These are phyloP conservation scores for Channallabes apus DNA, from an alignment of 2,797 vertebrate genomes.

Conservation along the genomic window DNA sequence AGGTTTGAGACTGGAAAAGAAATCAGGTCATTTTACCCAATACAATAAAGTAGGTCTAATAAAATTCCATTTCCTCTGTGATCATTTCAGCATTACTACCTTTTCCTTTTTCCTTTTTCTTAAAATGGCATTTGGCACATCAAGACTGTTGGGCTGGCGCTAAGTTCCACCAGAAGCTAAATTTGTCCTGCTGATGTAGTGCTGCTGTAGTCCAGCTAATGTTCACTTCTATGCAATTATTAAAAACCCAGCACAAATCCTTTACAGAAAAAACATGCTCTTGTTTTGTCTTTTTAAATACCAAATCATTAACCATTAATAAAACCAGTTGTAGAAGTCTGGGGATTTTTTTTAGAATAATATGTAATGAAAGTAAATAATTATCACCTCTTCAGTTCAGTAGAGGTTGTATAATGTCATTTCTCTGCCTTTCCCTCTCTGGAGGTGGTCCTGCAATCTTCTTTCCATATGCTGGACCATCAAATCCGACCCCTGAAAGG, in stretches of 20 bases:
- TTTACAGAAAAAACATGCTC: not conserved
- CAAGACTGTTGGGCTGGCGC: not conserved
- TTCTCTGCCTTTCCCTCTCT: constrained; percentile 28
- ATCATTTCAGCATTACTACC: constrained; percentile 7
- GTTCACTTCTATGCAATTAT: not conserved
- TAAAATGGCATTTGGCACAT: constrained; percentile 3
- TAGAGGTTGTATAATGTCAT: constrained; percentile 7
- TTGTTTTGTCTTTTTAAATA: not conserved
- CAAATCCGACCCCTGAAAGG: constrained; percentile 39
- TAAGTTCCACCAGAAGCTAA: constrained; percentile 29
- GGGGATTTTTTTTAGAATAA: not conserved
- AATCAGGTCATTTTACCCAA: constrained; percentile 10
- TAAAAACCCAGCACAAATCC: not conserved
- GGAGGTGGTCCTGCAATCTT: constrained; percentile 46
- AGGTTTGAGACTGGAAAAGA: constrained; percentile 26
- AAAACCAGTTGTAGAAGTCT: not conserved
- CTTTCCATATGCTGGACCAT: constrained; percentile 57
- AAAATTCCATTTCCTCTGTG: constrained; percentile 24
- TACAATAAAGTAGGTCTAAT: constrained; percentile 29
- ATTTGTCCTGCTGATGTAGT: constrained; percentile 22
- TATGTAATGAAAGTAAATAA: not conserved
- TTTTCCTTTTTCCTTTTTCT: constrained; percentile 15
- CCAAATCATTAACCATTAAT: not conserved
- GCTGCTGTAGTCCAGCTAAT: constrained; percentile 8
- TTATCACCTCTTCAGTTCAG: constrained; percentile 16